Evolutionary conservation across 1,140 invertebrate genomes (phyloP).

Genomic region (honey bee (Apis mellifera)): Amel_HAv3.1 CM009934.2:11655001-11655500

Average conservation of each 20-base stretch:
- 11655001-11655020: neutral
- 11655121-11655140: constrained; percentile 1
- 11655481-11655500: neutral
- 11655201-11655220: neutral
- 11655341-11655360: constrained; percentile 21
- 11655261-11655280: too few relatives aligned
- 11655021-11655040: too few relatives aligned
- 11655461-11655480: too few relatives aligned
- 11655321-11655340: constrained; percentile 13
- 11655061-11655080: neutral
- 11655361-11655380: constrained; percentile 7
- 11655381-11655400: neutral
- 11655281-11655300: neutral
- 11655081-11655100: neutral
- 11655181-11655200: constrained; percentile 18
- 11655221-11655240: neutral
- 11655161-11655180: neutral
- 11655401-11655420: neutral
- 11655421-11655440: neutral
- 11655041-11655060: constrained; percentile 1
- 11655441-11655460: neutral
- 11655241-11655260: too few relatives aligned
- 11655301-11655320: constrained; percentile 25
- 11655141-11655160: neutral
- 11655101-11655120: neutral